Evolutionary conservation across 1,140 invertebrate genomes (phyloP), one percentile per base, ranked within the genome.

Genomic region (Tetragonula clypearis): DNA sequence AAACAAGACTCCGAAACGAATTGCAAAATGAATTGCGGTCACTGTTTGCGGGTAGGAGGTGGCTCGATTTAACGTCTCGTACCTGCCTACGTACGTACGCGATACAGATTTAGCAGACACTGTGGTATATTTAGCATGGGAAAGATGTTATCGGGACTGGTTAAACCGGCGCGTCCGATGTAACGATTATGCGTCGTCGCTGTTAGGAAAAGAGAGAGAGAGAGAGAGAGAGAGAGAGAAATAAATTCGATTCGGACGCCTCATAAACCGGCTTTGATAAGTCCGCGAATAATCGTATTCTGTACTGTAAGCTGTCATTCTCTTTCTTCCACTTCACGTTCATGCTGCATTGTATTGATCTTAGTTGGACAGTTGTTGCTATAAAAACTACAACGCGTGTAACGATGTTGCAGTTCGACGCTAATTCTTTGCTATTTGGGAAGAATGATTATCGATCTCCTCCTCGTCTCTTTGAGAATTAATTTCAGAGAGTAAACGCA

Each of bases 131-230:
- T 93, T 92, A 93, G 90, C 89, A 35, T 89, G 88, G 88, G 90
- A 93, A 91, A 89, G 92, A 93, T 93, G 75, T 87, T 94, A 93
- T 94, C 93, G 69, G 66, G 91, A 94, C 93, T 92, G 92, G 93
- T 93, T 93, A 87, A 86, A 91, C 90, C 89, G 84, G 88, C 85
- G 88, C 81, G 90, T 90, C 91, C 86, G 88, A 92, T 84, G 73
- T 93, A 93, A 93, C 91, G 91, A 93, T 93, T 93, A 93, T 92
- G 90, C 84, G 69, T 65, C 77, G 86, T 53, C 58, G 81, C n/a
- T 26, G 78, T 30, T 88, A 35, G 73, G 68, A 92, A 92, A 92
- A 62, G 12, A 62, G 12, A n/a, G 6, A 41, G 41, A 41, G 6
- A 41, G 6, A 41, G 5, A 5, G 5, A 41, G 4, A 8, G 8